Evolutionary conservation across 1,140 invertebrate species (phyloP), one percentile per base, ranked within the genome.

Genomic region (Diabrotica virgifera): DNA sequence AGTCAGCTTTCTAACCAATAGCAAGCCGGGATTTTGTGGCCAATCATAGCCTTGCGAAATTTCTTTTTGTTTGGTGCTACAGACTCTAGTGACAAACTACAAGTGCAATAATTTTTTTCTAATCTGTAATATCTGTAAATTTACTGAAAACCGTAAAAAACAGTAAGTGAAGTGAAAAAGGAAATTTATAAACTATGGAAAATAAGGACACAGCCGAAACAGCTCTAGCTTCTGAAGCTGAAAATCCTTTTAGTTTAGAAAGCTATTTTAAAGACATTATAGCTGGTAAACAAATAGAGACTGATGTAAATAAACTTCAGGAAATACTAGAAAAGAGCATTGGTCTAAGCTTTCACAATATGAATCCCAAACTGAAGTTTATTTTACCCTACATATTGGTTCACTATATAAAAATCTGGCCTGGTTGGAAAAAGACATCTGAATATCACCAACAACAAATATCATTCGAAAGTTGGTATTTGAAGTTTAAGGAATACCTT

Each of bases 401-500:
- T 10, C 61, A 64, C 57, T 70, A 69, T 50, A 68, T 70, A 36
- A 72, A 68, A 55, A 60, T 46, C 10, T 72, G 70, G 70, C 70
- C 70, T 36, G 70, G 70, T 8, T 72, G 70, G 70, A 57, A 64
- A 46, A 68, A 63, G 50, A 68, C 63, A 54, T 36, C 14, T 36
- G 58, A 68, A 24, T 72, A 69, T 60, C 59, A 67, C 12, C 64
- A 64, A 36, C 64, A 68, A 13, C 58, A 64, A 12, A 65, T 71
- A 35, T 36, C 52, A 10, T 67, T 72, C 11, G 64, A 71, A 52
- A 50, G 11, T 11, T 71, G 71, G 71, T 69, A 53, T 55, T 58
- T 65, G 24, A 71, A 70, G 40, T 72, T 72, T 55, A 24, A 61
- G 0, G 65, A 70, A 51, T 72, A 68, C 37, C 59, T 72, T n/a